Percentiles rank a stretch among this genome's conserved stretches.
Conservation (phyloP, 1,140 invertebrate genomes). For the Apis laboriosa region DNA sequence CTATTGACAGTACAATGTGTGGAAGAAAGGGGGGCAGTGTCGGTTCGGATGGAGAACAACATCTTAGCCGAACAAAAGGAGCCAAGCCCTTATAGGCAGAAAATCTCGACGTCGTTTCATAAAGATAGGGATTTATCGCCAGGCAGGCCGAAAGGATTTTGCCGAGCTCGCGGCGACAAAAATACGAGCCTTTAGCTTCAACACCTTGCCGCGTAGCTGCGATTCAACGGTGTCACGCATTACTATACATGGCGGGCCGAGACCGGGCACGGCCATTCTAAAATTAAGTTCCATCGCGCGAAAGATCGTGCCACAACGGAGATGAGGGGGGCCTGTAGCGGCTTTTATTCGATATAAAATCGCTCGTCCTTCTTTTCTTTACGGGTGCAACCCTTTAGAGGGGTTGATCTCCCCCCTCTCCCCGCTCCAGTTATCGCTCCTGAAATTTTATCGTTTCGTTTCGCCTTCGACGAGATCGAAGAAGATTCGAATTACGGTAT, state of each 20-base stretch:
- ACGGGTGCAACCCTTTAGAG: neutral
- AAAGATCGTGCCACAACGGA: slow-evolving; percentile 38
- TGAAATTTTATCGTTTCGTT: no score
- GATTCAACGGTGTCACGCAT: slow-evolving; percentile 55
- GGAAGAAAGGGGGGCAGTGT: slow-evolving; percentile 32
- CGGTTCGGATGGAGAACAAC: slow-evolving; percentile 41
- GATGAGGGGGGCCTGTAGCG: neutral
- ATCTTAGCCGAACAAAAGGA: slow-evolving; percentile 61
- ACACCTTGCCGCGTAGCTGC: slow-evolving; percentile 64
- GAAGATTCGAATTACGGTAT: no score
- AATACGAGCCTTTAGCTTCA: slow-evolving; percentile 70
- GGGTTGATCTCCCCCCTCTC: no score
- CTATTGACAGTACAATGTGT: slow-evolving; percentile 60
- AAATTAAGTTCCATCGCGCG: slow-evolving; percentile 66
- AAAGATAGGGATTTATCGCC: slow-evolving; percentile 72
- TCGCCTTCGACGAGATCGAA: no score
- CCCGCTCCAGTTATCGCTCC: no score
- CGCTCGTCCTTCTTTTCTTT: neutral
- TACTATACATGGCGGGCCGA: slow-evolving; percentile 31
- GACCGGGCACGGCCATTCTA: slow-evolving; percentile 47
- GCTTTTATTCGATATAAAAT: slow-evolving; percentile 34
- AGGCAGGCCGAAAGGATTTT: slow-evolving; percentile 53
- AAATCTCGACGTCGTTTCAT: slow-evolving; percentile 65
- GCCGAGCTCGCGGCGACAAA: slow-evolving; percentile 55
- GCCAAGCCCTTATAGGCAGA: slow-evolving; percentile 51